Evolutionary conservation across 1,140 invertebrate genomes (phyloP), one percentile per base, ranked within the genome.

Genomic region (Drosophila melanica): DNA sequence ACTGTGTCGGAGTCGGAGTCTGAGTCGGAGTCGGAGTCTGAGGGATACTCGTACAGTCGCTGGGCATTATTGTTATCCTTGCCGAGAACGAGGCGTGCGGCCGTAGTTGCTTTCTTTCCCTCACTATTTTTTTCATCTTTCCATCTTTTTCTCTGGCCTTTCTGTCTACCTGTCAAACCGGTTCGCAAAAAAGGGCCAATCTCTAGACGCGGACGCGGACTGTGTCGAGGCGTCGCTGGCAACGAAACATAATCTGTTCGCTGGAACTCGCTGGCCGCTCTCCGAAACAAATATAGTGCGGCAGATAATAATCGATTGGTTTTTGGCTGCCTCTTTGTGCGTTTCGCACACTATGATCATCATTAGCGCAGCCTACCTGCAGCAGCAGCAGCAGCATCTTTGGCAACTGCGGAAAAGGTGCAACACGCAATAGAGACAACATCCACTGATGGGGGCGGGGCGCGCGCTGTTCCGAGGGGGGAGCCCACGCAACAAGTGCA

Each of bases 261-360:
- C 54, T 77, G 82, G 79, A 87, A 87, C 73, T 85, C 59, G 35
- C 33, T 42, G 41, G 57, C 33, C 10, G 10, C 54, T 50, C 27
- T 27, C 33, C 11, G 42, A 35, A 53, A 64, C 23, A 55, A 58
- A 74, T 65, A 86, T 86, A 79, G 75, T 82, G 84, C 76, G 75
- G 68, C 69, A 89, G 81, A 87, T 87, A 89, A 87, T 87, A 87
- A 87, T 87, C 82, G 82, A 89, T 87, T 84, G 76, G 79, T 74
- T 89, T 87, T 89, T 75, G 84, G 81, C 79, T 76, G 84, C 59
- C 55, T 86, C 82, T 78, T 71, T 57, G 59, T 75, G 81, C 78
- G 66, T 73, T 51, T 85, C 69, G 75, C 82, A 74, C 74, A 89
- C 82, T 89, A 81, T 86, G 82, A 86, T 86, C 82, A 89, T 86